Conservation (phyloP, 2,888 invertebrate species). For the Cheiracanthium punctorium region DNA sequence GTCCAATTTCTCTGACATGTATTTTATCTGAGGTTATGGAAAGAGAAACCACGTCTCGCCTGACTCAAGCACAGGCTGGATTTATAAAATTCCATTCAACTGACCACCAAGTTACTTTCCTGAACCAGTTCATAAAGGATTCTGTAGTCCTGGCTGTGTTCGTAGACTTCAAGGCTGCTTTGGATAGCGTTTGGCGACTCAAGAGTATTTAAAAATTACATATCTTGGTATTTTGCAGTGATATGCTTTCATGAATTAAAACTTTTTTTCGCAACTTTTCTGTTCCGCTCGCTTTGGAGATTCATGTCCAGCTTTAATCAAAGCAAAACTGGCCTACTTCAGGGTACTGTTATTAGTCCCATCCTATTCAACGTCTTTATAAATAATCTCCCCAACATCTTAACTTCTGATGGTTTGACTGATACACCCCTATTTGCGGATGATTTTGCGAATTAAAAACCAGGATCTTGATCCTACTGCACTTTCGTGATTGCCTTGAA, state of each 20-base stretch:
- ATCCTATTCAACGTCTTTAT: background rate
- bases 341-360: background rate
- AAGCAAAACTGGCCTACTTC: conserved; percentile 1
- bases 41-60: background rate
- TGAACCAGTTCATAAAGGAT: conserved; percentile 12
- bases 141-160: background rate
- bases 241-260: background rate
- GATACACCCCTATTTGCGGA: background rate
- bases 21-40: conserved; percentile 7
- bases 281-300: background rate
- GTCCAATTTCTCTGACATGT: background rate
- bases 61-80: background rate
- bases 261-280: background rate
- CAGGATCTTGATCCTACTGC: background rate
- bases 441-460: background rate
- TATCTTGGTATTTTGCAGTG: background rate
- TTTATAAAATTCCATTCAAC: conserved; percentile 8
- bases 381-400: background rate
- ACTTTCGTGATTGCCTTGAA: no score
- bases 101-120: conserved; percentile 3
- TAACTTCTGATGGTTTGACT: background rate
- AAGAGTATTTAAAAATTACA: conserved; percentile 1
- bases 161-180: background rate
- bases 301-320: background rate
- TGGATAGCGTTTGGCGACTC: background rate